These are phyloP conservation scores for Tortrix viridana DNA, from an alignment of 2,888 invertebrate genomes.

Conservation along the genomic window DNA sequence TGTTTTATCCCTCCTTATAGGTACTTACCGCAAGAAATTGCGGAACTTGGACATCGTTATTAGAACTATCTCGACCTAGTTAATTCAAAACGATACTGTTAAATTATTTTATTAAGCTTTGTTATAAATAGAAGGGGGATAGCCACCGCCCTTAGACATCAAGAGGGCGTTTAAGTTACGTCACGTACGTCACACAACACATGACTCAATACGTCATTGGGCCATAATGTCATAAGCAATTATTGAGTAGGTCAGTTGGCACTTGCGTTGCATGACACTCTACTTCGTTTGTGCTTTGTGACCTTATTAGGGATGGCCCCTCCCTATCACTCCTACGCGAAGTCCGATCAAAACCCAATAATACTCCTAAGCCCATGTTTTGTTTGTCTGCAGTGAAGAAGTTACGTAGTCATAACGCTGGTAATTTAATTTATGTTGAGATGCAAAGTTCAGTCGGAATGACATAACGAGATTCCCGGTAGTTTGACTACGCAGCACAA, in stretches of 20 bases:
- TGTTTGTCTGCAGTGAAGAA: not conserved
- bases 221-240: constrained; percentile 54
- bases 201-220: constrained; percentile 61
- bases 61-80: no score
- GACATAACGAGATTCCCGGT: constrained; percentile 36
- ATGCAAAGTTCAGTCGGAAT: constrained; percentile 15
- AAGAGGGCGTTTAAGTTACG: constrained; percentile 34
- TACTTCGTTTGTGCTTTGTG: not conserved
- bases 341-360: not conserved
- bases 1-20: no score
- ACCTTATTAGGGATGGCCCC: constrained; percentile 24
- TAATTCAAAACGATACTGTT: no score
- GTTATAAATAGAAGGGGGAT: no score
- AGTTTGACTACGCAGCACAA: constrained; percentile 33
- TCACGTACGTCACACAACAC: constrained; percentile 43
- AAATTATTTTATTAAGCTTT: no score
- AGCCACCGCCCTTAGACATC: constrained; percentile 11
- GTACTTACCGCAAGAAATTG: no score
- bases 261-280: constrained; percentile 40
- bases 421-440: constrained; percentile 17
- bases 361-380: not conserved
- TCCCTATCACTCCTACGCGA: constrained; percentile 7
- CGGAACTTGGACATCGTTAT: no score
- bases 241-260: constrained; percentile 58
- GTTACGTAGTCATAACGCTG: not conserved